phyloP scores from a whole-genome alignment of 1,140 invertebrate genomes.

The Trypoxylus dichotomus region DNA sequence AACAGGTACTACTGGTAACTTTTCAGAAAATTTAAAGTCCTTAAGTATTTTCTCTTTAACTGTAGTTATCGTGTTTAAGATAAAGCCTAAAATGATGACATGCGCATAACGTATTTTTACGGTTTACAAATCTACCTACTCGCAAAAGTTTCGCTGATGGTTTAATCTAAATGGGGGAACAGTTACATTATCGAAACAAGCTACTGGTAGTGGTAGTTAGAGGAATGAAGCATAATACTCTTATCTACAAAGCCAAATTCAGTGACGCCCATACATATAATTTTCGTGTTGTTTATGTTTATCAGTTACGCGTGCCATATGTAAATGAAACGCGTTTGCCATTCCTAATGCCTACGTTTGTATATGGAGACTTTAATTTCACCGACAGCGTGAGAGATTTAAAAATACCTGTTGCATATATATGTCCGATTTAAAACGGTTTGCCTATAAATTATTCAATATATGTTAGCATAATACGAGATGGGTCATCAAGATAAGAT shows the following conservation, averaged over 20 bases:
- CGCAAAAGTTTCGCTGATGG: no score
- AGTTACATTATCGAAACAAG: background rate
- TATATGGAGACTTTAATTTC: conserved; percentile 15
- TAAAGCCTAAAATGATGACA: no score
- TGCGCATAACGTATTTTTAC: no score
- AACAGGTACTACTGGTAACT: no score
- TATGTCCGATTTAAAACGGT: conserved; percentile 18
- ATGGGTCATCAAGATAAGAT: conserved; percentile 21
- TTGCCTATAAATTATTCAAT: conserved; percentile 26
- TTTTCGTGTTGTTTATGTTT: background rate
- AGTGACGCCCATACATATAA: background rate
- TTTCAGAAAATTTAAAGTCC: no score
- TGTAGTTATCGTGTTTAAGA: no score
- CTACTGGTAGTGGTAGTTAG: background rate
- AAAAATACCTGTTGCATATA: conserved; percentile 22
- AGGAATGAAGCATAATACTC: background rate
- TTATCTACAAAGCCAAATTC: background rate
- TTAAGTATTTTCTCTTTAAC: no score
- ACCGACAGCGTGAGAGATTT: conserved; percentile 8
- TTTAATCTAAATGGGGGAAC: no score
- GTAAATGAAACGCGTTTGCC: background rate
- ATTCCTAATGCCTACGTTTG: background rate
- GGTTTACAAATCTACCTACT: no score
- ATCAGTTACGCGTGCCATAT: background rate
- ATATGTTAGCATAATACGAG: conserved; percentile 16